Evolutionary conservation across 2,888 invertebrate genomes (phyloP).

Genomic region (Agapostemon virescens): DNA sequence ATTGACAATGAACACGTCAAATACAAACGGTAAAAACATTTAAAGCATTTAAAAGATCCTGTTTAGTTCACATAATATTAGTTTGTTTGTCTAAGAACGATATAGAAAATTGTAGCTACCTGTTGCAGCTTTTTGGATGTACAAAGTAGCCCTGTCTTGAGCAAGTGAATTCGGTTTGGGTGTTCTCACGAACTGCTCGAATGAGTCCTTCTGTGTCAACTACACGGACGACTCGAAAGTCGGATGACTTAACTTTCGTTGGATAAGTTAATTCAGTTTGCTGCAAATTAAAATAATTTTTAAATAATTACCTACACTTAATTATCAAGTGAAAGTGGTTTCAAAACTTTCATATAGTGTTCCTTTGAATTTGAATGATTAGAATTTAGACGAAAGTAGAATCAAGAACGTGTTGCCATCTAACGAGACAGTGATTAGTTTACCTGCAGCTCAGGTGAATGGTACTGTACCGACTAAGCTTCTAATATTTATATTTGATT

Average conservation of each 20-base stretch:
- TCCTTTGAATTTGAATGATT: neutral
- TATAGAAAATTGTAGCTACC: slow-evolving; percentile 68
- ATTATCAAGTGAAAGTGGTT: neutral
- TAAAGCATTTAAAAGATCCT: neutral
- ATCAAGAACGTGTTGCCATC: slow-evolving; percentile 13
- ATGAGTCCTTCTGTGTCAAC: slow-evolving; percentile 88
- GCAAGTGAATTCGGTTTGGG: slow-evolving; percentile 88
- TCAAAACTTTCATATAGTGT: neutral
- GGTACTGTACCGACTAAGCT: neutral
- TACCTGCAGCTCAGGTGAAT: neutral
- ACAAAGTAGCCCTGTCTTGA: slow-evolving; percentile 90
- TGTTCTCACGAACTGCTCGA: slow-evolving; percentile 87
- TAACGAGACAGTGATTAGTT: neutral
- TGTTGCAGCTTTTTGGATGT: slow-evolving; percentile 88
- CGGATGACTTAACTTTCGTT: slow-evolving; percentile 84
- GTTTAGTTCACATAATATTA: too few species aligned
- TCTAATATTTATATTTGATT: neutral
- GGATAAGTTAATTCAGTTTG: slow-evolving; percentile 79
- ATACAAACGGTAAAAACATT: too few species aligned
- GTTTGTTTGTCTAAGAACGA: neutral
- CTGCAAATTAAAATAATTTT: slow-evolving; percentile 73
- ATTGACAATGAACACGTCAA: neutral
- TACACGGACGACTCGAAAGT: slow-evolving; percentile 87
- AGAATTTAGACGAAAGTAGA: neutral
- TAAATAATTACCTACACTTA: neutral